phyloP scores from a whole-genome alignment of 2,888 invertebrate genomes.

The Diogma glabrata region DNA sequence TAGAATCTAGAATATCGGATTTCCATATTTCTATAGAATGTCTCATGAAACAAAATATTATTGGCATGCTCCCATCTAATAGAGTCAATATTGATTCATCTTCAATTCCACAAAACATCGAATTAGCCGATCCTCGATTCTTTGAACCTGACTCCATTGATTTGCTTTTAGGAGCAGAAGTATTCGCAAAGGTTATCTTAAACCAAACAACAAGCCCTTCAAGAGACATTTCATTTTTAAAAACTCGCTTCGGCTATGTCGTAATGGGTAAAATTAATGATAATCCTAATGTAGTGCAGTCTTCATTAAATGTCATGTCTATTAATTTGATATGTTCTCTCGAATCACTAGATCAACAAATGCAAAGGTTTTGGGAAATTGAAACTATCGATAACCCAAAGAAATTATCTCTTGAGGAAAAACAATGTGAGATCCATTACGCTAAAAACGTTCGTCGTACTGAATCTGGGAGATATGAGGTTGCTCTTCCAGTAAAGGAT shows the following conservation, averaged over 20 bases:
- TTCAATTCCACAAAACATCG: not conserved
- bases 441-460: not conserved
- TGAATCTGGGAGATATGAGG: not conserved
- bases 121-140: not conserved
- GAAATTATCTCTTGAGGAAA: not conserved
- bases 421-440: not conserved
- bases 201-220: too few relatives aligned
- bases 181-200: not conserved
- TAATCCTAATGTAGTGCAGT: not conserved
- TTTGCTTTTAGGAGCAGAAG: too few relatives aligned
- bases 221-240: too few relatives aligned
- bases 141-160: too few relatives aligned
- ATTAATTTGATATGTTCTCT: not conserved
- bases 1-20: not conserved
- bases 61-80: not conserved
- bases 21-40: not conserved
- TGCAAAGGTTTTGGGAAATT: not conserved
- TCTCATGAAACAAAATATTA: not conserved
- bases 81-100: not conserved
- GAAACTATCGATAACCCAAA: not conserved
- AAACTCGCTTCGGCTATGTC: too few relatives aligned
- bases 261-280: too few relatives aligned
- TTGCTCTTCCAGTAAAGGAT: not conserved
- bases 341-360: not conserved
- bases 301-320: not conserved